A percentile compares a stretch with the other conserved stretches of the same genome.
phyloP scores from a whole-genome alignment of 2,797 vertebrate genomes.

The Ispidina lecontei region DNA sequence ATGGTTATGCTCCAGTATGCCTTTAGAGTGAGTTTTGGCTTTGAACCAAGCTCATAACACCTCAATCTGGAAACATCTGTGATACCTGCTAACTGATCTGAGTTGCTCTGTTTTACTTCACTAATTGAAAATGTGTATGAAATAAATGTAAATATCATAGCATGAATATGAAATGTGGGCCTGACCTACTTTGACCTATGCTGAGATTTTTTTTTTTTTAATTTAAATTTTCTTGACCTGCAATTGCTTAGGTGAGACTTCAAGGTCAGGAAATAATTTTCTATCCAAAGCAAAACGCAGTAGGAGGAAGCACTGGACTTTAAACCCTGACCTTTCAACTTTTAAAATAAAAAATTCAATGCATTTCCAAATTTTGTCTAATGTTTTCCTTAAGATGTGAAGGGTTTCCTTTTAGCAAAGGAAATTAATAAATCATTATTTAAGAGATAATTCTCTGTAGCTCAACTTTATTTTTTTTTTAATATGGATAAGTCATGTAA shows the following conservation, averaged over 20 bases:
- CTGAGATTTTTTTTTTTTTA: background rate
- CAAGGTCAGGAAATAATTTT: slow-evolving; percentile 3
- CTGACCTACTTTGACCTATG: background rate
- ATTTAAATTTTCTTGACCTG: background rate
- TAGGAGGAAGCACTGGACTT: background rate
- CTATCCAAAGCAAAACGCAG: background rate
- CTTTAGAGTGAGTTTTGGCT: slow-evolving; percentile 31
- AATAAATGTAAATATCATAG: background rate
- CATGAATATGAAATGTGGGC: background rate
- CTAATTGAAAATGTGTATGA: background rate
- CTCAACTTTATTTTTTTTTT: slow-evolving; percentile 7
- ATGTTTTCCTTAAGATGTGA: background rate
- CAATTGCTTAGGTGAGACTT: background rate
- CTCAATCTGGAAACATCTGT: slow-evolving; percentile 24
- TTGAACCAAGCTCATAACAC: slow-evolving; percentile 17
- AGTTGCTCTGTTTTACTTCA: background rate
- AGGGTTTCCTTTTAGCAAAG: background rate
- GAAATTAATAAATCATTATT: slow-evolving; percentile 1
- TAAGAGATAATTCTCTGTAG: background rate
- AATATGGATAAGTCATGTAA: background rate
- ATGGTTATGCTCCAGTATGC: background rate
- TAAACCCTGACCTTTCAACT: background rate
- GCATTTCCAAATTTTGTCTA: background rate
- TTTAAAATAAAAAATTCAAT: slow-evolving; percentile 22
- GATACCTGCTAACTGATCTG: background rate